Conservation (phyloP, 1,140 invertebrate species). For the Rhagoletis pomonella region DNA sequence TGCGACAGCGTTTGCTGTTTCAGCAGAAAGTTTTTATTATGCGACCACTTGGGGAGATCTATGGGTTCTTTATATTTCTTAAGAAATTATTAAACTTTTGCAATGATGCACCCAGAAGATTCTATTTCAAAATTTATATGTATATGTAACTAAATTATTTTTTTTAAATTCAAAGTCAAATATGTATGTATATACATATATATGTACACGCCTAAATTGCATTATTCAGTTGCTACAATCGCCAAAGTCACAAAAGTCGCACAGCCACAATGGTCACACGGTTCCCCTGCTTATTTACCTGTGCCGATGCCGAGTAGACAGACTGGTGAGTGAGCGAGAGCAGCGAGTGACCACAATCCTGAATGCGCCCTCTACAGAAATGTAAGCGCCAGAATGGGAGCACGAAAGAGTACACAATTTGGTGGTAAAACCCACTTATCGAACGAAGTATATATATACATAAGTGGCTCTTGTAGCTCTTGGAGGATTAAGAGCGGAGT, state of each 20-base stretch:
- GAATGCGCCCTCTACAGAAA: neutral
- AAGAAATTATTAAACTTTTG: neutral
- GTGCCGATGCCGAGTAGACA: neutral
- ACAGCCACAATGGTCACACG: neutral
- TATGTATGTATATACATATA: neutral
- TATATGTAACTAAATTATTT: neutral
- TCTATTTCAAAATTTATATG: neutral
- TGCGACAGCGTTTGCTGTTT: neutral
- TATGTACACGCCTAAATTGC: too few relatives aligned
- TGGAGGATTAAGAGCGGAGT: neutral
- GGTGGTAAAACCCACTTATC: neutral
- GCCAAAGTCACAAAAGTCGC: conserved; percentile 19
- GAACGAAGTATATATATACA: neutral
- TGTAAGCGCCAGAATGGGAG: conserved; percentile 1
- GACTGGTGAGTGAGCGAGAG: conserved; percentile 34
- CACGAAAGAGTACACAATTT: conserved; percentile 7
- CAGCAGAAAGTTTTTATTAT: neutral
- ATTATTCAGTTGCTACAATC: neutral
- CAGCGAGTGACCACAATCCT: conserved; percentile 10
- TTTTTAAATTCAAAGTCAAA: conserved; percentile 7
- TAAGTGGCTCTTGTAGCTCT: neutral
- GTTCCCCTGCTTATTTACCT: neutral
- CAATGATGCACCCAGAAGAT: neutral
- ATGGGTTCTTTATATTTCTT: too few relatives aligned
- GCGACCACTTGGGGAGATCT: neutral